Evolutionary conservation across 2,113 vertebrate species (phyloP).

Genomic region (Trematocara marginatum): DNA sequence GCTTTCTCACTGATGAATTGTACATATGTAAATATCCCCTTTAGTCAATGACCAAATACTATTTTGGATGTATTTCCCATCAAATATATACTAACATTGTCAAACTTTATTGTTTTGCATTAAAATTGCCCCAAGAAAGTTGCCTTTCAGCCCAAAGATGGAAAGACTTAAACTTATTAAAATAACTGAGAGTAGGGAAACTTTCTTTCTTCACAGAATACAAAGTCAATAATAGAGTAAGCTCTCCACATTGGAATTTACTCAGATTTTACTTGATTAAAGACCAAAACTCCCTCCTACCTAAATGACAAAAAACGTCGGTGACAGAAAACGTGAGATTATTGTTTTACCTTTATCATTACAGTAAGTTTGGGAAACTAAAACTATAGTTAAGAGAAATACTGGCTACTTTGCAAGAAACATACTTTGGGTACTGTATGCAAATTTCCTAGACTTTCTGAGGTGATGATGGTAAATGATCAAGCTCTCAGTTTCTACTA

Average conservation of each 20-base stretch:
- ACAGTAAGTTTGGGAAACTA: neutral
- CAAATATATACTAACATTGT: neutral
- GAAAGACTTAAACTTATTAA: neutral
- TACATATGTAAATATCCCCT: neutral
- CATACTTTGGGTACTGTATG: neutral
- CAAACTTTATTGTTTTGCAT: neutral
- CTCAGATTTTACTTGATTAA: neutral
- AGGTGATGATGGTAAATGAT: neutral
- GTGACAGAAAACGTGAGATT: neutral
- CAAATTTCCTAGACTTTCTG: neutral
- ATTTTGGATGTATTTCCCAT: neutral
- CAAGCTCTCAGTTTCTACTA: neutral
- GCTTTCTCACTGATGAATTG: neutral
- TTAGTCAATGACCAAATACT: neutral
- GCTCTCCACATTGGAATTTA: neutral
- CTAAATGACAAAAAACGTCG: neutral
- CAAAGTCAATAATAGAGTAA: neutral
- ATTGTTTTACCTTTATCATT: neutral
- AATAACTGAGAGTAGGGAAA: neutral
- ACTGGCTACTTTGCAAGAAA: neutral
- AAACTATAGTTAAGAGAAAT: neutral
- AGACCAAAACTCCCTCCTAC: neutral
- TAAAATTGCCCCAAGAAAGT: neutral
- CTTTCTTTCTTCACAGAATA: neutral
- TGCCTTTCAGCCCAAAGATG: neutral